phyloP scores from a whole-genome alignment of 2,113 vertebrate genomes.

The Coryphaenoides rupestris region DNA sequence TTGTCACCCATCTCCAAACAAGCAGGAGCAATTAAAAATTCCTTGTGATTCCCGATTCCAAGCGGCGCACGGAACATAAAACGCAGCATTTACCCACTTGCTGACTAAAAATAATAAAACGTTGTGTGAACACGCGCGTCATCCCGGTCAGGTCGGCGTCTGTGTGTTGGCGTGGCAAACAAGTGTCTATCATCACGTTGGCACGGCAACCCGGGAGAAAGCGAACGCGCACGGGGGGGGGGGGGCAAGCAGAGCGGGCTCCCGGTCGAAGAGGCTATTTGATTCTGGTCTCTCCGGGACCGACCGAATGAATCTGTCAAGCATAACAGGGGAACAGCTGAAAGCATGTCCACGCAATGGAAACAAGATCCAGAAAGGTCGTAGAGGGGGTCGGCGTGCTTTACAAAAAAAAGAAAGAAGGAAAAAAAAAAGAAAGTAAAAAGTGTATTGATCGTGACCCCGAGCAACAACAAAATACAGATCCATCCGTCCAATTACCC shows the following conservation, averaged over 20 bases:
- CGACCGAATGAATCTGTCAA: slow-evolving; percentile 20
- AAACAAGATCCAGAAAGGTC: slow-evolving; percentile 3
- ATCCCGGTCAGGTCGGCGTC: background rate
- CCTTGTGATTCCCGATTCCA: too few species aligned
- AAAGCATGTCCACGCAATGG: slow-evolving; percentile 11
- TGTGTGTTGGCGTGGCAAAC: too few species aligned
- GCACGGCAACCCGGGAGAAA: slow-evolving; percentile 19
- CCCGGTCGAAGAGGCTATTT: slow-evolving; percentile 30
- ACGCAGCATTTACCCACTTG: too few species aligned
- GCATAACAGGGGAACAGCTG: slow-evolving; percentile 9
- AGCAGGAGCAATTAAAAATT: too few species aligned
- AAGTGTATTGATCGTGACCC: background rate
- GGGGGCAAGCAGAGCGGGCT: slow-evolving; percentile 8
- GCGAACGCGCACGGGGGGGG: too few species aligned
- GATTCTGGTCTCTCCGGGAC: slow-evolving; percentile 15
- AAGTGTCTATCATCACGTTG: slow-evolving; percentile 25
- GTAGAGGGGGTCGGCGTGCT: background rate
- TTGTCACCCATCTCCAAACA: too few species aligned
- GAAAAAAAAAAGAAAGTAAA: too few species aligned
- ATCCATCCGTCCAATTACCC: background rate
- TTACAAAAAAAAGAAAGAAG: background rate
- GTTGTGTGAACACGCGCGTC: too few species aligned
- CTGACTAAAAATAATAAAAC: too few species aligned
- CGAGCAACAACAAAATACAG: background rate
- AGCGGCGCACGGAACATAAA: too few species aligned